phyloP scores from a whole-genome alignment of 2,888 invertebrate species.

The Sinohyriopsis cumingii region DNA sequence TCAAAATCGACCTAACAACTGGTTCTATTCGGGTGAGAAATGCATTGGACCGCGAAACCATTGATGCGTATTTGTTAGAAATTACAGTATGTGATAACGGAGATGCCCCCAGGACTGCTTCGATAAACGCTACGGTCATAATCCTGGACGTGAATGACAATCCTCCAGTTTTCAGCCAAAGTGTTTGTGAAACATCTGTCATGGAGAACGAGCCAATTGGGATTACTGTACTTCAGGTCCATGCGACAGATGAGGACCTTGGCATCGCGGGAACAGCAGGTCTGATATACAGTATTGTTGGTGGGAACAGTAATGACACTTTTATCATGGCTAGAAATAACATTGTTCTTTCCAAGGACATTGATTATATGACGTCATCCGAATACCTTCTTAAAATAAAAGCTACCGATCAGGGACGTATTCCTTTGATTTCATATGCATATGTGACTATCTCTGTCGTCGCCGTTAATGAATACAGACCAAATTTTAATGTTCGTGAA shows the following conservation, averaged over 20 bases:
- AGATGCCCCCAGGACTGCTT: constrained; percentile 7
- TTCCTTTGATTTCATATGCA: too few relatives aligned
- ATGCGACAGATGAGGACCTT: constrained; percentile 49
- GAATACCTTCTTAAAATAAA: too few relatives aligned
- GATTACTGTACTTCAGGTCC: constrained; percentile 36
- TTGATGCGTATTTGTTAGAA: constrained; percentile 6
- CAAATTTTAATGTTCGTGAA: constrained; percentile 26
- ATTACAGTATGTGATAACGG: constrained; percentile 11
- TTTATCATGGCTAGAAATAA: constrained; percentile 32
- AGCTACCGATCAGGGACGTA: too few relatives aligned
- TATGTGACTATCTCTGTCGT: constrained; percentile 7
- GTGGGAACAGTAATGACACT: constrained; percentile 38
- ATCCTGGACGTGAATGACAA: constrained; percentile 28
- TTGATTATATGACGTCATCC: too few relatives aligned
- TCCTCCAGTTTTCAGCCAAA: constrained; percentile 36
- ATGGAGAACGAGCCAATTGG: constrained; percentile 36
- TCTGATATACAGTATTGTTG: constrained; percentile 44
- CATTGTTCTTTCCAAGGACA: too few relatives aligned
- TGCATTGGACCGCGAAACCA: constrained; percentile 46
- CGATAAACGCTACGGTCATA: constrained; percentile 15
- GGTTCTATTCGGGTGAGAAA: constrained; percentile 29
- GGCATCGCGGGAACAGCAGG: constrained; percentile 40
- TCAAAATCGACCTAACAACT: constrained; percentile 29
- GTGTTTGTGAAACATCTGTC: constrained; percentile 30
- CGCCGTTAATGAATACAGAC: constrained; percentile 53